A percentile compares a stretch with the other conserved stretches of the same genome.
phyloP scores from a whole-genome alignment of 2,888 invertebrate species.

The Aradus depressus region DNA sequence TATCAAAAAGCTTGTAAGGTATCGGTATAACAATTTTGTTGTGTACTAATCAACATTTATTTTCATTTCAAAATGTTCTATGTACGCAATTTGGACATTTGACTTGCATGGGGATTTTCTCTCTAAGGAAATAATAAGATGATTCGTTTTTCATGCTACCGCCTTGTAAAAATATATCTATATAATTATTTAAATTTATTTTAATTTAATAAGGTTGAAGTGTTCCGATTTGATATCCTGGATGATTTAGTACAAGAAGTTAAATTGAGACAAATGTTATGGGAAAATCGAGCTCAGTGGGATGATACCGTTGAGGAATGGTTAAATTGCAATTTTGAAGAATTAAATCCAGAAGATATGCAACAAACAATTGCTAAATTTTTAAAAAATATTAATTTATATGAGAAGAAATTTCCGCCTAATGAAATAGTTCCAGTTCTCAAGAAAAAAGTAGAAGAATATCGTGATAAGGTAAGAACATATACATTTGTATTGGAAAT shows the following conservation, averaged over 20 bases:
- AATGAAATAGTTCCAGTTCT: slow-evolving; percentile 69
- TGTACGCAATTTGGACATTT: no score
- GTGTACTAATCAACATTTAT: background rate
- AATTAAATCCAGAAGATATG: slow-evolving; percentile 63
- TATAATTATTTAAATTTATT: background rate
- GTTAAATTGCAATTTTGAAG: slow-evolving; percentile 44
- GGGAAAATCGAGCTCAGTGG: slow-evolving; percentile 65
- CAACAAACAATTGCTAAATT: slow-evolving; percentile 51
- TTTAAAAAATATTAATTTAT: slow-evolving; percentile 58
- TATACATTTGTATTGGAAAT: background rate
- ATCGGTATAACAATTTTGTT: background rate
- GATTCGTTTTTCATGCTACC: background rate
- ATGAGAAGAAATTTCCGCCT: slow-evolving; percentile 71
- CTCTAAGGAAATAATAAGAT: no score
- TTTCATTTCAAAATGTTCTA: background rate
- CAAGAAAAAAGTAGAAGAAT: slow-evolving; percentile 62
- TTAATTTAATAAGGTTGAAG: slow-evolving; percentile 52
- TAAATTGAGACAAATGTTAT: slow-evolving; percentile 64
- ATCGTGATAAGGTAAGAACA: slow-evolving; percentile 63
- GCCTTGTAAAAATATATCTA: background rate
- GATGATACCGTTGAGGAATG: slow-evolving; percentile 37
- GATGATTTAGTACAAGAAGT: slow-evolving; percentile 71
- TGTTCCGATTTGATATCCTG: slow-evolving; percentile 67
- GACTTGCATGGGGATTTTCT: no score
- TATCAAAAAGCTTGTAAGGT: slow-evolving; percentile 3